phyloP scores from a whole-genome alignment of 2,113 vertebrate genomes.

The Thermophis baileyi region DNA sequence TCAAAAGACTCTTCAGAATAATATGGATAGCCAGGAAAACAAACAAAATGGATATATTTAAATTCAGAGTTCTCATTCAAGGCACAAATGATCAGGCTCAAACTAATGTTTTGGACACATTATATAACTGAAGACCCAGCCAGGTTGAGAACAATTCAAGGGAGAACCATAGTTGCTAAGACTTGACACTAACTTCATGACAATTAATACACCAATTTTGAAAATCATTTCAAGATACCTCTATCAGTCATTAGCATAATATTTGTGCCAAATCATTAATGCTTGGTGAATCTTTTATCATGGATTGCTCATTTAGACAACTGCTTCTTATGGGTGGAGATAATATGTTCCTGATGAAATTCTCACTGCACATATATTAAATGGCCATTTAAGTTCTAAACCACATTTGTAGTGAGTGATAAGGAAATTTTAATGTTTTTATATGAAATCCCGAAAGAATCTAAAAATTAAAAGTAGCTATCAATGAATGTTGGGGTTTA shows the following conservation, averaged over 20 bases:
- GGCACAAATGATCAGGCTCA: neutral
- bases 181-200: neutral
- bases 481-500: constrained; percentile 44
- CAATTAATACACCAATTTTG: neutral
- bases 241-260: neutral
- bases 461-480: constrained; percentile 42
- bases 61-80: neutral
- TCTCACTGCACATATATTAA: neutral
- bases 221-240: neutral
- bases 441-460: constrained; percentile 1
- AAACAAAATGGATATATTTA: neutral
- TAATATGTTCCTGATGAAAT: neutral
- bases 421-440: neutral
- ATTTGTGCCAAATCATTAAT: neutral
- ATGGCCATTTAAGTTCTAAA: neutral
- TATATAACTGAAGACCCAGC: neutral
- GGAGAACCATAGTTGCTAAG: neutral
- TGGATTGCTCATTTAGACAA: neutral
- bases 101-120: neutral
- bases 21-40: neutral
- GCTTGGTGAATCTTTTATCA: neutral
- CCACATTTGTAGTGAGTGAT: neutral
- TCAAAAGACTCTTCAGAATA: neutral
- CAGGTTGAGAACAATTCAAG: neutral
- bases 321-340: neutral